Conservation (phyloP, 2,113 vertebrate genomes). For the Oreotrochilus melanogaster region DNA sequence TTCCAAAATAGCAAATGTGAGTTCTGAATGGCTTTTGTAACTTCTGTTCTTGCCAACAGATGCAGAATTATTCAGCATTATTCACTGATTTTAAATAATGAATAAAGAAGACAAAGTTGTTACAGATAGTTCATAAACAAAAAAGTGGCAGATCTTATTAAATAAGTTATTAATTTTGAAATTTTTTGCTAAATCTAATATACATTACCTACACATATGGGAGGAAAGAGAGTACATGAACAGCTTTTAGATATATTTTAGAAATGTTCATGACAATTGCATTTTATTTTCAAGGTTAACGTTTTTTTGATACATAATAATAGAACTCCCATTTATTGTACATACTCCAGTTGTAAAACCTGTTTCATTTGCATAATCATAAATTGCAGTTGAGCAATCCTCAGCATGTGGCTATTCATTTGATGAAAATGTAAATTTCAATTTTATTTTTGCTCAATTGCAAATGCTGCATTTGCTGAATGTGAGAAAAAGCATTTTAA, state of each 20-base stretch:
- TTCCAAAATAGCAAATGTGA: background rate
- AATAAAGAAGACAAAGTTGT: slow-evolving; percentile 3
- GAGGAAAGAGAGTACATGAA: slow-evolving; percentile 25
- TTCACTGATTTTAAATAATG: slow-evolving; percentile 26
- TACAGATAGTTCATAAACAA: slow-evolving; percentile 18
- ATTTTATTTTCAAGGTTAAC: slow-evolving; percentile 78
- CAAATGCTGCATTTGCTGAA: slow-evolving; percentile 55
- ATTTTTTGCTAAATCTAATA: slow-evolving; percentile 17
- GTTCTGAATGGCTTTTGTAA: background rate
- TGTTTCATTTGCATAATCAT: slow-evolving; percentile 79
- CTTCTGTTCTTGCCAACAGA: background rate
- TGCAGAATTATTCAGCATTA: slow-evolving; percentile 13
- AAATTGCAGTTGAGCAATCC: slow-evolving; percentile 75
- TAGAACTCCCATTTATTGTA: slow-evolving; percentile 71
- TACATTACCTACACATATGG: background rate
- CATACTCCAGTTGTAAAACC: slow-evolving; percentile 65
- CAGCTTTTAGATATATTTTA: slow-evolving; percentile 40
- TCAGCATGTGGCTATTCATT: slow-evolving; percentile 70
- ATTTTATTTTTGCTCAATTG: slow-evolving; percentile 75
- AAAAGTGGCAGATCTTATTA: slow-evolving; percentile 26
- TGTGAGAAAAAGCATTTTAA: slow-evolving; percentile 73
- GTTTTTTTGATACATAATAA: slow-evolving; percentile 71
- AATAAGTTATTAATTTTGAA: slow-evolving; percentile 32
- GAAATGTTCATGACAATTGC: slow-evolving; percentile 61
- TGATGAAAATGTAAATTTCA: slow-evolving; percentile 76